Conservation (phyloP, 2,888 invertebrate species). For the Mythimna pallens region DNA sequence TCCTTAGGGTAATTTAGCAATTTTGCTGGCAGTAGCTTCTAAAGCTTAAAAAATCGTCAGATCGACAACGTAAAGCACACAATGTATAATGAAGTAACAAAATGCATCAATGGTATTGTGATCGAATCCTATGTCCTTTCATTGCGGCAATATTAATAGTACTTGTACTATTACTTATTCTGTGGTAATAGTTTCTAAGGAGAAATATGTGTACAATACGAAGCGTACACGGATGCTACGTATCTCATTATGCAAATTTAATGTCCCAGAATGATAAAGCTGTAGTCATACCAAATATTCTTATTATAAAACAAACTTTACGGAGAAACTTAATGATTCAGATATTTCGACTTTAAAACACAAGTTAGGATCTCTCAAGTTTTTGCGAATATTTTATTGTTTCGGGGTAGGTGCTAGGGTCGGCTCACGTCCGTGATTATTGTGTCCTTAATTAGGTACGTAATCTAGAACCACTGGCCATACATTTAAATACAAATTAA, state of each 20-base stretch:
- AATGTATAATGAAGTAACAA: too few relatives aligned
- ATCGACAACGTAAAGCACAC: neutral
- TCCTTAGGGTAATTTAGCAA: too few relatives aligned
- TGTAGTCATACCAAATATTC: conserved; percentile 57
- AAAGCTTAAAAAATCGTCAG: neutral
- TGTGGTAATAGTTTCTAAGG: conserved; percentile 3
- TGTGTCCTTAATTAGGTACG: conserved; percentile 18
- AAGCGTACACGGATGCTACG: conserved; percentile 52
- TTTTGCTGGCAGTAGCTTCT: too few relatives aligned
- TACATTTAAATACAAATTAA: conserved; percentile 27
- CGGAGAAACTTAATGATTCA: conserved; percentile 57
- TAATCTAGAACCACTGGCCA: conserved; percentile 20
- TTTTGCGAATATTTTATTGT: neutral
- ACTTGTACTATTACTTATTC: too few relatives aligned
- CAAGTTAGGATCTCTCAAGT: neutral
- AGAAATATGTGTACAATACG: conserved; percentile 13
- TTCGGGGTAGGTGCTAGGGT: neutral
- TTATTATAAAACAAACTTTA: conserved; percentile 41
- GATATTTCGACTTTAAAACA: conserved; percentile 23
- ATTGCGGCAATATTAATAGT: neutral
- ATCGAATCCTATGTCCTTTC: conserved; percentile 1
- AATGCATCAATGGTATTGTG: too few relatives aligned
- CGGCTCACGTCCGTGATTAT: conserved; percentile 5
- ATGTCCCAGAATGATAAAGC: conserved; percentile 55
- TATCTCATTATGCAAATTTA: conserved; percentile 58